Conservation (phyloP, 1,140 invertebrate species). For the Nebria ingens region DNA sequence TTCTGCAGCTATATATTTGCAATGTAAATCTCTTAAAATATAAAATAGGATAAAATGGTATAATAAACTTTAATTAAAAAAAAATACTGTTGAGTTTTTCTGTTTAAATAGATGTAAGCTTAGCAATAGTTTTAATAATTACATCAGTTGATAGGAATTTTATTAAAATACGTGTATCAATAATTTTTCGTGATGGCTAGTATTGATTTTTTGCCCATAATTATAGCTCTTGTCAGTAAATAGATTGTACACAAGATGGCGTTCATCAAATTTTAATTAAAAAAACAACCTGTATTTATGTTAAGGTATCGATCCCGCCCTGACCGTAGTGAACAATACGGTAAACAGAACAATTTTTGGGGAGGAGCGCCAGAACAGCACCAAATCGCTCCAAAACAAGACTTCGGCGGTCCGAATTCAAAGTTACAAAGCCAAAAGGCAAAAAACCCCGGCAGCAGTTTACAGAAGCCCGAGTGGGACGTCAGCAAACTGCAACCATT, state of each 20-base stretch:
- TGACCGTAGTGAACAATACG: conserved; percentile 49
- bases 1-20: too few species aligned
- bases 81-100: too few species aligned
- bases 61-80: too few species aligned
- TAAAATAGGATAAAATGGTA: too few species aligned
- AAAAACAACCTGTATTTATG: neutral
- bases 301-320: conserved; percentile 42
- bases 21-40: too few species aligned
- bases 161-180: too few species aligned
- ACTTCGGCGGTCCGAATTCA: conserved; percentile 42
- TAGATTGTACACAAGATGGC: neutral
- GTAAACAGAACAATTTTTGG: conserved; percentile 40
- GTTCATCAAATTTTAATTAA: neutral
- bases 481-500: conserved; percentile 65
- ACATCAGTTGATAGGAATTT: too few species aligned
- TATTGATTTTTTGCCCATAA: too few species aligned
- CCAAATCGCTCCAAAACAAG: conserved; percentile 38
- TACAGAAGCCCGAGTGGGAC: conserved; percentile 73
- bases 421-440: conserved; percentile 48
- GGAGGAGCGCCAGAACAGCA: conserved; percentile 31
- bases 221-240: too few species aligned
- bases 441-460: conserved; percentile 21
- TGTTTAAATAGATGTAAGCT: too few species aligned
- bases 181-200: too few species aligned
- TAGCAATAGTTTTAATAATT: too few species aligned